Percentiles rank a stretch among this genome's conserved stretches.
Conservation (phyloP, 2,888 invertebrate species). For the Scrobipalpa atriplicella region DNA sequence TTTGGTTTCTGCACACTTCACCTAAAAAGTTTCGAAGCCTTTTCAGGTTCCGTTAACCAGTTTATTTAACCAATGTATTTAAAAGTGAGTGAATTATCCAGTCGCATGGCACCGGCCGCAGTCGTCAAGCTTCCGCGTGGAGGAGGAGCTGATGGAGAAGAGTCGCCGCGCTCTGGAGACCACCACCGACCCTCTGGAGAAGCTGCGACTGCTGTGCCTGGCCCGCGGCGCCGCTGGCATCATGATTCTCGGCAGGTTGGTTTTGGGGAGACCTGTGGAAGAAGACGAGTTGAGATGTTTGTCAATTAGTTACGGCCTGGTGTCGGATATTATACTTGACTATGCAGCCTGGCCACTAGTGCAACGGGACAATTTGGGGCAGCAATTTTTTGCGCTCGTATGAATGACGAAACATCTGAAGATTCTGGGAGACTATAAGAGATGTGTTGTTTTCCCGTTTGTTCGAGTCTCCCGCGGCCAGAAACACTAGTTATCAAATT, state of each 20-base stretch:
- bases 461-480: too few species aligned
- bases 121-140: neutral
- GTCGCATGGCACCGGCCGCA: conserved; percentile 17
- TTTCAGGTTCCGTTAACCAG: too few species aligned
- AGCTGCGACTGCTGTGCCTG: neutral
- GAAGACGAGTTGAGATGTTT: neutral
- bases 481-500: too few species aligned
- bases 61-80: neutral
- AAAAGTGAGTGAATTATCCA: neutral
- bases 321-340: too few species aligned
- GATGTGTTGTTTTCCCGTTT: too few species aligned
- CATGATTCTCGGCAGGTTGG: conserved; percentile 18
- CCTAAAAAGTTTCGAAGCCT: too few species aligned
- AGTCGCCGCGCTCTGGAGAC: neutral
- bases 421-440: too few species aligned
- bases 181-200: conserved; percentile 11
- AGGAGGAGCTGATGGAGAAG: conserved; percentile 13
- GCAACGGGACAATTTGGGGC: too few species aligned
- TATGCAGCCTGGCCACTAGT: too few species aligned
- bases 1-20: too few species aligned
- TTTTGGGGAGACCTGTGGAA: neutral
- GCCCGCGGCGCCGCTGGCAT: conserved; percentile 12
- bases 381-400: too few species aligned
- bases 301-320: neutral
- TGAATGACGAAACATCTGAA: too few species aligned